Percentiles rank a stretch among this genome's conserved stretches.
These are phyloP conservation scores for Mycteria americana DNA, from an alignment of 2,797 vertebrate genomes.

Conservation along the genomic window DNA sequence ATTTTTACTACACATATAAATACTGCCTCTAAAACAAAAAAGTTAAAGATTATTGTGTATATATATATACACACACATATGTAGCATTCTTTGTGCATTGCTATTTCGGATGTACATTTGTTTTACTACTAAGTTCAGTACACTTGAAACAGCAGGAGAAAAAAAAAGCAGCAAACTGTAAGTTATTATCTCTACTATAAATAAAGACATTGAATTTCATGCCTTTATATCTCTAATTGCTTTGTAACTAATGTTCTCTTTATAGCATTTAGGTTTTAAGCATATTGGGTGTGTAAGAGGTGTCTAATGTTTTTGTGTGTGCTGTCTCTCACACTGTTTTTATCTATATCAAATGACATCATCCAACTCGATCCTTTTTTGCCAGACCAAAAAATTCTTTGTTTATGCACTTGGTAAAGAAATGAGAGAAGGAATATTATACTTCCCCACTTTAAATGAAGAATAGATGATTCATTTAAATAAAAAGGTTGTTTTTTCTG, in stretches of 20 bases:
- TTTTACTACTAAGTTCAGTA: not conserved
- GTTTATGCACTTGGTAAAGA: not conserved
- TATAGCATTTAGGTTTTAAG: not conserved
- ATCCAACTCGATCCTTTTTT: not conserved
- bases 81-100: not conserved
- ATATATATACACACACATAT: not conserved
- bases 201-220: not conserved
- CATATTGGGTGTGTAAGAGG: not conserved
- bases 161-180: rapidly evolving
- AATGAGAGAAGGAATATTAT: not conserved
- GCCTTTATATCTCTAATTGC: not conserved
- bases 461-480: not conserved
- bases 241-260: not conserved
- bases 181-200: not conserved
- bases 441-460: not conserved
- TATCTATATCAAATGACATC: not conserved
- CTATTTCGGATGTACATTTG: not conserved
- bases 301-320: not conserved
- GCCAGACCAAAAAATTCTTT: not conserved
- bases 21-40: not conserved
- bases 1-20: not conserved
- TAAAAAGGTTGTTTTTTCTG: not conserved
- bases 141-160: not conserved
- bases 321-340: not conserved
- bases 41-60: not conserved